Evolutionary conservation across 1,140 invertebrate genomes (phyloP).

Genomic region (Trichomalopsis sarcophagae): DNA sequence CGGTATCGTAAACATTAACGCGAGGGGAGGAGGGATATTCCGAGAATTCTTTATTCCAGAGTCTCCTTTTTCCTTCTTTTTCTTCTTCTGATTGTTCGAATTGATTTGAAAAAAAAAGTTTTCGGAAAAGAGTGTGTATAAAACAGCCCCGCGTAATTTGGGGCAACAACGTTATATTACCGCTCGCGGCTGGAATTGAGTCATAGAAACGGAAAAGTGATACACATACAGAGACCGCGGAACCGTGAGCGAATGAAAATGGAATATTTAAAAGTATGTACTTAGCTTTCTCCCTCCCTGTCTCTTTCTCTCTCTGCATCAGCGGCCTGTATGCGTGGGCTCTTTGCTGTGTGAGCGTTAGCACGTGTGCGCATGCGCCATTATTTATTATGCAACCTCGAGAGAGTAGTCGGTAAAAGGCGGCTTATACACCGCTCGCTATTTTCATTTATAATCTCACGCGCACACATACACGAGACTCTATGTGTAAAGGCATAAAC

Average conservation of each 20-base stretch:
- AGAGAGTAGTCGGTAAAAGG: constrained; percentile 21
- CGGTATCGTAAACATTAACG: too few relatives aligned
- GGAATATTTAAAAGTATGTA: constrained; percentile 41
- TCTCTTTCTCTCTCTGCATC: neutral
- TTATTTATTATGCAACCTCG: constrained; percentile 43
- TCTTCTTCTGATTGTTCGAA: too few relatives aligned
- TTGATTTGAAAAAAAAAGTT: too few relatives aligned
- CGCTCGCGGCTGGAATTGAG: neutral
- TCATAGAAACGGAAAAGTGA: neutral
- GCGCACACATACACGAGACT: neutral
- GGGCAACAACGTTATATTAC: neutral
- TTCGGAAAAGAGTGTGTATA: neutral
- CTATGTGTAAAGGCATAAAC: constrained; percentile 12
- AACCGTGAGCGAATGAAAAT: constrained; percentile 11
- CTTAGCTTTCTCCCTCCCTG: neutral
- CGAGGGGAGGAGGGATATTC: too few relatives aligned
- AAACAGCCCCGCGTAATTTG: neutral
- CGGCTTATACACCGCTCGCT: constrained; percentile 10
- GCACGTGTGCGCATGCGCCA: neutral
- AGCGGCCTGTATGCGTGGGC: neutral
- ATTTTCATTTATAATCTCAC: constrained; percentile 23
- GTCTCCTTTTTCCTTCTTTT: neutral
- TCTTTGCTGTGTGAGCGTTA: neutral
- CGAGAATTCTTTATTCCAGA: neutral
- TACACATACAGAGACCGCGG: neutral